Base-by-base conservation (phyloP, 2,797 vertebrate genomes). In the Poecilia velifera region DNA sequence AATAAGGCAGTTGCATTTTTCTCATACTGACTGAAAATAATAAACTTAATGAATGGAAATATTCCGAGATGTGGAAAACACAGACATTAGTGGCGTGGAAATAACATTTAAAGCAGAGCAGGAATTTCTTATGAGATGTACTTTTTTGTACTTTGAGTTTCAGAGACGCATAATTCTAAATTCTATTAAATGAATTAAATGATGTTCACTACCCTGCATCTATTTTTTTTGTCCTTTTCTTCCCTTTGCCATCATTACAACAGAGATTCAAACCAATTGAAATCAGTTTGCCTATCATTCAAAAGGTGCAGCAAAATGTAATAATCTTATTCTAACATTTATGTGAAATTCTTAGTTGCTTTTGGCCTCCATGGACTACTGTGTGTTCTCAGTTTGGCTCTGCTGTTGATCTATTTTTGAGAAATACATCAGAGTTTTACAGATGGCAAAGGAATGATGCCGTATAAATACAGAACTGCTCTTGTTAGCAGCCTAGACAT, bases 321-420 rank as follows among this genome's bases (percentile, higher is more conserved):
- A 39, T 6, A 22, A 68, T 41, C 46, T 51, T 55, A 4, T 12
- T 25, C 2, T 12, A 28, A 55, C 10, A 4, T 72, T 64, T 64
- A 4, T 18, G 72, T 46, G 20, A 70, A 59, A 66, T 73, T 31
- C 0, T 64, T 9, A 12, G 47, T 72, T 59, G 75, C 46, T 62
- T 14, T 77, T n/a, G 7, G 6, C 55, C 57, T 51, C n/a, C 7
- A 72, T 45, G 34, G 43, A 66, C 45, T 49, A 59, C 76, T 78
- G 64, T 43, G 22, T 73, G 12, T 4, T 46, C 76, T 64, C 55
- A 80, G 12, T 73, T 83, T 78, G 49, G 28, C 74, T 81, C 70
- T 72, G 46, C 3, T 16, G 13, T 9, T 81, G 5, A 72, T 87
- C 57, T 72, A 43, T 76, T 76, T 84, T 84, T 76, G 73, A 82